phyloP scores from a whole-genome alignment of 2,113 vertebrate species.

The Strix uralensis region DNA sequence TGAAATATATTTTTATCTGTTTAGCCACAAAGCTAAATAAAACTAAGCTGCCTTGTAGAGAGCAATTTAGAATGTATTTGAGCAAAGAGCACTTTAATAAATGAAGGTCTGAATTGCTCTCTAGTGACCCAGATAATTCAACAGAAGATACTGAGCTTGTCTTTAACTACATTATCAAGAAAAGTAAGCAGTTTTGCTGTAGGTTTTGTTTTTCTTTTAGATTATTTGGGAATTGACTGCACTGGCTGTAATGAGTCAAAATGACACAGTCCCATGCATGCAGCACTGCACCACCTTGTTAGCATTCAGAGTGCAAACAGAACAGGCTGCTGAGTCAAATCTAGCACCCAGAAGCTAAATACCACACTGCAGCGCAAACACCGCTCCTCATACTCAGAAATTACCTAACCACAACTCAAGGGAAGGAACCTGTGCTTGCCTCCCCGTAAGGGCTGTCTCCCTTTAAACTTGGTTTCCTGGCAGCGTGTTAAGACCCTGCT shows the following conservation, averaged over 20 bases:
- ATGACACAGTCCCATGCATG: not conserved
- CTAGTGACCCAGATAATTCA: slow-evolving; percentile 1
- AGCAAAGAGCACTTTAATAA: slow-evolving; percentile 38
- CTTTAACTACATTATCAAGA: not conserved
- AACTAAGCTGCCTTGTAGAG: not conserved
- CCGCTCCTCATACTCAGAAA: not conserved
- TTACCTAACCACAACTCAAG: not conserved
- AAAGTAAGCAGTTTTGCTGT: not conserved
- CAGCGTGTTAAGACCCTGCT: not conserved
- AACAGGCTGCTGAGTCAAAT: slow-evolving; percentile 35
- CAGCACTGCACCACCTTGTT: not conserved
- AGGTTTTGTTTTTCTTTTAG: not conserved
- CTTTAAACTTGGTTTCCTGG: not conserved
- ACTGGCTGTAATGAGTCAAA: not conserved
- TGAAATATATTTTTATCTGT: slow-evolving; percentile 19
- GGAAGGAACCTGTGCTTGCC: not conserved
- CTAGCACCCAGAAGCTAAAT: not conserved
- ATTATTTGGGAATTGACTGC: not conserved
- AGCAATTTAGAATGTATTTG: not conserved
- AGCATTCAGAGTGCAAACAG: not conserved
- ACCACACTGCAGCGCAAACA: not conserved
- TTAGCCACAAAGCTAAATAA: slow-evolving; percentile 25
- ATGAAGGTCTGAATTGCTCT: slow-evolving; percentile 1
- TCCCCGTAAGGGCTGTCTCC: not conserved
- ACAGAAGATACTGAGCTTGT: not conserved